phyloP scores from a whole-genome alignment of 1,140 invertebrate species.

The Zaprionus africanus region DNA sequence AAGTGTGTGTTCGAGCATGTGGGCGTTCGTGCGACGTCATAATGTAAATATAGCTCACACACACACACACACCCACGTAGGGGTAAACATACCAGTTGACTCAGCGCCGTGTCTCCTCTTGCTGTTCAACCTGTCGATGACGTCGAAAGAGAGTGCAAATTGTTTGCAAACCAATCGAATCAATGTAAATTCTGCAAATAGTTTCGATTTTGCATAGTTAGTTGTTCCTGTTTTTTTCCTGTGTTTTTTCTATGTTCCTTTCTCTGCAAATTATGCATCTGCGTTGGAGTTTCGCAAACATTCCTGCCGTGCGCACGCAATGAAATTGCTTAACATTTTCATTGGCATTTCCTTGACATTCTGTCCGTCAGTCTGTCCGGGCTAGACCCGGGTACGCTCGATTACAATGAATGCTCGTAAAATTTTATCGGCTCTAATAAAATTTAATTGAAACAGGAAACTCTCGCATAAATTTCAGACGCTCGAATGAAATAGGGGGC shows the following conservation, averaged over 20 bases:
- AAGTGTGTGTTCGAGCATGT: conserved; percentile 14
- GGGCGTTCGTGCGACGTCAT: conserved; percentile 39
- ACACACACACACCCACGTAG: neutral
- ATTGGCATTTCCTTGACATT: conserved; percentile 68
- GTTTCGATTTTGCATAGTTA: conserved; percentile 20
- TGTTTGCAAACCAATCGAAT: conserved; percentile 55
- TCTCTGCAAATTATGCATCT: conserved; percentile 34
- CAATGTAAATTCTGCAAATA: conserved; percentile 52
- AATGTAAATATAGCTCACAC: conserved; percentile 25
- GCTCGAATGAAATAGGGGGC: conserved; percentile 4
- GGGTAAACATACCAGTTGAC: neutral
- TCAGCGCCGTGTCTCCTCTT: neutral
- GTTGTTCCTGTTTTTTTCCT: neutral
- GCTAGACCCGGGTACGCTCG: conserved; percentile 11
- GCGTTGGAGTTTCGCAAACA: conserved; percentile 41
- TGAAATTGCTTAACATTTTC: conserved; percentile 55
- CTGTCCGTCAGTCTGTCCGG: conserved; percentile 27
- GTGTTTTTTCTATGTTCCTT: conserved; percentile 22
- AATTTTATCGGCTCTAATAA: conserved; percentile 77
- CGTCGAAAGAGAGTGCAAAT: conserved; percentile 30
- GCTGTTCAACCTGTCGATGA: conserved; percentile 37
- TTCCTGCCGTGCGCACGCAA: conserved; percentile 24
- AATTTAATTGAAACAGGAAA: conserved; percentile 83
- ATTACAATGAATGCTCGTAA: conserved; percentile 76
- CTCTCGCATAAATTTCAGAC: conserved; percentile 74